Conservation (phyloP, 2,888 invertebrate genomes). For the Hedychridium roseum region DNA sequence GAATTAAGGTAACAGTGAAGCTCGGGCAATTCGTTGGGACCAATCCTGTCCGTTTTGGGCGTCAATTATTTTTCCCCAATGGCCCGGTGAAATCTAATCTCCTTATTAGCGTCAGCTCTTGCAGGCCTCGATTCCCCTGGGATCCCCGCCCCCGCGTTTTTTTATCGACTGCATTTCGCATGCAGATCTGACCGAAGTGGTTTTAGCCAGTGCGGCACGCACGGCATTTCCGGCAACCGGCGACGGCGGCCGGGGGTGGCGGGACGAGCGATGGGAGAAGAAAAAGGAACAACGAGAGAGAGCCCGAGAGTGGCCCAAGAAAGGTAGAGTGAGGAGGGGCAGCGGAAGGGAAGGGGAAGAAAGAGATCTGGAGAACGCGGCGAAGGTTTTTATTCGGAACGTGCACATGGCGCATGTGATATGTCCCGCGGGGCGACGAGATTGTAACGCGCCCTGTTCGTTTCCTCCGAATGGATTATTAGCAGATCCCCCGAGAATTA, state of each 20-base stretch:
- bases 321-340: constrained; percentile 2
- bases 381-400: constrained; percentile 9
- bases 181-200: constrained; percentile 31
- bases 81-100: constrained; percentile 5
- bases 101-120: constrained; percentile 5
- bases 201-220: constrained; percentile 51
- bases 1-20: too few relatives aligned
- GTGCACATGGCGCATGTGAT: constrained; percentile 8
- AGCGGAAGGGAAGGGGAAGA: constrained; percentile 16
- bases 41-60: too few relatives aligned
- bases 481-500: too few relatives aligned
- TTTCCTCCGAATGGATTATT: too few relatives aligned
- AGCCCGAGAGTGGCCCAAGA: not conserved
- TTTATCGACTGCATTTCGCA: constrained; percentile 29
- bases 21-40: too few relatives aligned
- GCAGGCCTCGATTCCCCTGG: constrained; percentile 4
- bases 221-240: constrained; percentile 56
- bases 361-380: constrained; percentile 2
- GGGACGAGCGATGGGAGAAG: constrained; percentile 12
- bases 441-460: constrained; percentile 9
- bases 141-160: constrained; percentile 1
- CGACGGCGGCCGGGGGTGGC: not conserved
- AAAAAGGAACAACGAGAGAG: not conserved
- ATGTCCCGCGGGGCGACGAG: constrained; percentile 4
- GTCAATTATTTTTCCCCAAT: constrained; percentile 2